phyloP scores from a whole-genome alignment of 2,888 invertebrate genomes.

The Oxyscelio sp. region DNA sequence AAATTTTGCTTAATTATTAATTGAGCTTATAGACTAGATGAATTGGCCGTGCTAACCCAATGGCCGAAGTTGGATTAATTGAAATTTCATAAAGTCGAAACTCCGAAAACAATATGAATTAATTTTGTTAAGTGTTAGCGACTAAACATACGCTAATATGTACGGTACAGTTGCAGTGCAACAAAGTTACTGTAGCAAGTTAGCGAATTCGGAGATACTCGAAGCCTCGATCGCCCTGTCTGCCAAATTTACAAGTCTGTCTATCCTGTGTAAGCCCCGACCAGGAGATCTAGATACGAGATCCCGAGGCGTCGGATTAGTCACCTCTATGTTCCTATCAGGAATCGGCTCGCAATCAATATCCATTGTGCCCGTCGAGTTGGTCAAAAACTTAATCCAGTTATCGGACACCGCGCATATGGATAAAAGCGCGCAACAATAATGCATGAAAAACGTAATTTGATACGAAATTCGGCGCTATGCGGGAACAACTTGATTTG shows the following conservation, averaged over 20 bases:
- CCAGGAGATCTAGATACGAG: slow-evolving; percentile 68
- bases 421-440: slow-evolving; percentile 65
- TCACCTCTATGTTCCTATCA: slow-evolving; percentile 62
- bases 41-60: too few relatives aligned
- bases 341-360: slow-evolving; percentile 72
- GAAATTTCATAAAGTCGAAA: too few relatives aligned
- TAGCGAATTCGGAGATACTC: slow-evolving; percentile 81
- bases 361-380: slow-evolving; percentile 65
- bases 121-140: too few relatives aligned
- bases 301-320: slow-evolving; percentile 69
- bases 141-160: too few relatives aligned
- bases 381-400: slow-evolving; percentile 75
- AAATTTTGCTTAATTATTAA: too few relatives aligned
- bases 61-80: too few relatives aligned
- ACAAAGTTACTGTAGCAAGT: slow-evolving; percentile 80
- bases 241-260: slow-evolving; percentile 82
- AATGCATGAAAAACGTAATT: slow-evolving; percentile 73
- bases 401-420: slow-evolving; percentile 63
- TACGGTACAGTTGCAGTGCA: slow-evolving; percentile 74
- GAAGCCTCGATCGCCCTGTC: slow-evolving; percentile 76
- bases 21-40: too few relatives aligned
- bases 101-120: too few relatives aligned
- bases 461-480: slow-evolving; percentile 65
- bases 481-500: slow-evolving; percentile 64
- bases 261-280: slow-evolving; percentile 72